phyloP scores from a whole-genome alignment of 2,113 vertebrate species.

The Sinosuthora webbiana region DNA sequence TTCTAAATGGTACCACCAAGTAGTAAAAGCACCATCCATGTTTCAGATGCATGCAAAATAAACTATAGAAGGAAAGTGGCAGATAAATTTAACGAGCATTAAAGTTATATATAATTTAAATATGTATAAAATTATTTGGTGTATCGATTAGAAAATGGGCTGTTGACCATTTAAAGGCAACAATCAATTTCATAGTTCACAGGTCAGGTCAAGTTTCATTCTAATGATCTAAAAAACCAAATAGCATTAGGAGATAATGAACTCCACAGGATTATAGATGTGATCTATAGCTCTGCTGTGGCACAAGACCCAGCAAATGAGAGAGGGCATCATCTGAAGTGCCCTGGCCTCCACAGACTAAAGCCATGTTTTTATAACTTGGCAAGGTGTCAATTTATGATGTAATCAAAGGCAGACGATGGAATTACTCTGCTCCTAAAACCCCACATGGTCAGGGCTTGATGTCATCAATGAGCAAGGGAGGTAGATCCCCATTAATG shows the following conservation, averaged over 20 bases:
- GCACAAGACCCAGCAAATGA: conserved; percentile 43
- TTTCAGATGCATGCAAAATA: conserved; percentile 63
- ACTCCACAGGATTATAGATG: conserved; percentile 70
- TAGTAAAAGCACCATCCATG: conserved; percentile 64
- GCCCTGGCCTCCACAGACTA: conserved; percentile 40
- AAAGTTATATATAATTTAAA: conserved; percentile 88
- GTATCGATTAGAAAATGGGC: conserved; percentile 85
- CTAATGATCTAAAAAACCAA: conserved; percentile 80
- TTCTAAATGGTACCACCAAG: conserved; percentile 29
- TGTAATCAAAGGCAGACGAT: conserved; percentile 69
- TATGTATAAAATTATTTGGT: conserved; percentile 83
- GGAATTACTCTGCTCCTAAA: conserved; percentile 60
- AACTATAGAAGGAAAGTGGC: conserved; percentile 72
- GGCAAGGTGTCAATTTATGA: conserved; percentile 71
- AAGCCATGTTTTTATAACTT: conserved; percentile 71
- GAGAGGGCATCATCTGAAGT: conserved; percentile 53
- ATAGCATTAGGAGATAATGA: conserved; percentile 84
- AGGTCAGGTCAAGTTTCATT: conserved; percentile 85
- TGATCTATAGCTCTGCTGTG: conserved; percentile 74
- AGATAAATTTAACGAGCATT: conserved; percentile 85
- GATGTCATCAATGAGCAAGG: conserved; percentile 46
- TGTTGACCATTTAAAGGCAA: conserved; percentile 83
- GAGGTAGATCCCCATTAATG: conserved; percentile 62
- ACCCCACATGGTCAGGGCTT: conserved; percentile 41
- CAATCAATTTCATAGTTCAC: conserved; percentile 84